Evolutionary conservation across 2,797 vertebrate genomes (phyloP).

Genomic region (Acanthurus leucopareius): DNA sequence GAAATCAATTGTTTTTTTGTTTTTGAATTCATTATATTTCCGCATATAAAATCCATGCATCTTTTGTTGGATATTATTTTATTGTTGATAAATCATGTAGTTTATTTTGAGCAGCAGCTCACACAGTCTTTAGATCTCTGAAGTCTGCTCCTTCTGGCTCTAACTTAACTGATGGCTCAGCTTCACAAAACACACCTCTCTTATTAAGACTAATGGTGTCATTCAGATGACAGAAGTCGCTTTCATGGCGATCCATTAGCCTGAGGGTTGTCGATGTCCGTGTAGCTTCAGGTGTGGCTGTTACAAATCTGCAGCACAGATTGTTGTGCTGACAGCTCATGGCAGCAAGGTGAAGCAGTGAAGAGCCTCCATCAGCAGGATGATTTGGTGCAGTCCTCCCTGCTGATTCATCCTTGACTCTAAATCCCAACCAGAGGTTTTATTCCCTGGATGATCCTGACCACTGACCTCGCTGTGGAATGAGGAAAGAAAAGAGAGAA

Average conservation of each 20-base stretch:
- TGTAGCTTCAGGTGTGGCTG: too few relatives aligned
- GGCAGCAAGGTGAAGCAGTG: conserved; percentile 29
- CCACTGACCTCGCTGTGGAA: conserved; percentile 1
- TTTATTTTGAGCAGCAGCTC: too few relatives aligned
- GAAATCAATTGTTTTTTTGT: too few relatives aligned
- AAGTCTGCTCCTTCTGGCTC: too few relatives aligned
- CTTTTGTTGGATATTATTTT: too few relatives aligned
- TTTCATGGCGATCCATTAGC: not conserved
- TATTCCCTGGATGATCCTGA: conserved; percentile 36
- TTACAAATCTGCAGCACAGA: too few relatives aligned
- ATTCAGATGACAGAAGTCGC: not conserved
- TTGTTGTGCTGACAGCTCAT: conserved; percentile 41
- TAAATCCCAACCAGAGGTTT: conserved; percentile 5
- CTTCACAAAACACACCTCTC: too few relatives aligned
- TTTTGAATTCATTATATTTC: too few relatives aligned
- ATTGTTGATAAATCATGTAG: too few relatives aligned
- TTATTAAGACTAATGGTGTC: not conserved
- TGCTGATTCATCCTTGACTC: conserved; percentile 36
- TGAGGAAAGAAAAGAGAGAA: not conserved
- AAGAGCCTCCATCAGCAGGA: conserved; percentile 18
- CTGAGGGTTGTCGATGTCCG: not conserved
- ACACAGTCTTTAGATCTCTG: too few relatives aligned
- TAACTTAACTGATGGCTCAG: too few relatives aligned
- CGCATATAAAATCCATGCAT: too few relatives aligned
- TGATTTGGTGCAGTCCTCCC: conserved; percentile 33